Evolutionary conservation across 37 sponge, comb jelly and placozoan species (phyloP), one percentile per base, ranked within the genome.

Genomic region (Aphrocallistes beatrix): DNA sequence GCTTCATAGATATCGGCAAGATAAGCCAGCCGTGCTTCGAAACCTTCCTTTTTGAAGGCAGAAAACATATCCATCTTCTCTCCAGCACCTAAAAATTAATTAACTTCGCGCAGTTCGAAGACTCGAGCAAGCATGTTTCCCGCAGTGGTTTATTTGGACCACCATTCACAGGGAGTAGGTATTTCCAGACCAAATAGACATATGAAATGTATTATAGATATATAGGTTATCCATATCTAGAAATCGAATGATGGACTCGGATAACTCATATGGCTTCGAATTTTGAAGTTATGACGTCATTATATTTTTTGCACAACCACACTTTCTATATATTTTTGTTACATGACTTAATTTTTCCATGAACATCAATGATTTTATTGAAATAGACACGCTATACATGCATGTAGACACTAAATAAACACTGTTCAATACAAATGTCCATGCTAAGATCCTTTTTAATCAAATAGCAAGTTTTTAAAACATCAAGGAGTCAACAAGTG

Each of bases 1-100:
- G 75, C 75, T 60, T 60, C 75, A 60, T 25, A 60, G 75, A 60
- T 60, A 13, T 60, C 75, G 25, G 75, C 75, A 60, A 60, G 75
- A 32, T 60, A 60, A 32, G 75, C 75, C 75, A 60, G 34, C 32
- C 34, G 8, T 32, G 75, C 10, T 21, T 32, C 75, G 34, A 60
- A 60, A 21, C 34, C 75, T 60, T 21, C 32, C 8, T 60, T 60
- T 3, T 60, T 60, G 34, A 60, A 60, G 25, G 25, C 75, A 28
- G 75, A 32, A 3, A 60, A 28, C 32, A 60, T 21, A 13, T 60
- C 75, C 75, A 60, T 13, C 75, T 28, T 60, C 28, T 28, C 25
- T 60, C 3, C 34, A 42, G 45, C 21, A 60, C 3, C 75, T 60
- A 28, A 60, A 13, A 28, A 60, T 32, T 19, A 6, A 28, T 19